A percentile compares a stretch with the other conserved stretches of the same genome.
Conservation (phyloP, 1,140 invertebrate species). For the Camponotus pennsylvanicus region DNA sequence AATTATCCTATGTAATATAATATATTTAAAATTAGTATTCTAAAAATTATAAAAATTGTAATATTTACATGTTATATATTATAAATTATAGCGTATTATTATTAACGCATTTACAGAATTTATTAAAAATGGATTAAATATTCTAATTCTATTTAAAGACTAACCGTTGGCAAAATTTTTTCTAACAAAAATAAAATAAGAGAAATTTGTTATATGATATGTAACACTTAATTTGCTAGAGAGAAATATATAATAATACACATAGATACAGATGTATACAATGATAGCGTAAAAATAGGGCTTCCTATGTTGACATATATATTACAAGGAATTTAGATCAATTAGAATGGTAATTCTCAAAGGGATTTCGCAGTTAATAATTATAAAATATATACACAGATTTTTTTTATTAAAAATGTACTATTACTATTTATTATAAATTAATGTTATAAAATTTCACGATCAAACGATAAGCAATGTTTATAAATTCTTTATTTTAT, state of each 20-base stretch:
- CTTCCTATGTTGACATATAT: not conserved
- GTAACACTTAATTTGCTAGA: not conserved
- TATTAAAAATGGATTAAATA: too few species aligned
- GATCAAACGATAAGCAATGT: not conserved
- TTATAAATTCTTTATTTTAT: too few species aligned
- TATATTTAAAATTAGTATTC: too few species aligned
- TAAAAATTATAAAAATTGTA: not conserved
- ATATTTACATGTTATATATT: not conserved
- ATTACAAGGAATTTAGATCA: conserved; percentile 1
- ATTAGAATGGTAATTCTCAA: not conserved
- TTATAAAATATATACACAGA: not conserved
- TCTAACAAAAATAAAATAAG: not conserved
- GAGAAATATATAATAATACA: not conserved
- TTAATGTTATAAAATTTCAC: not conserved
- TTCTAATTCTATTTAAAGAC: too few species aligned
- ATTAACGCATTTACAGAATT: not conserved
- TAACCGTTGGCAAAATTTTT: not conserved
- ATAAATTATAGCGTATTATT: not conserved
- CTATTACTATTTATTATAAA: not conserved
- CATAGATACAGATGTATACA: not conserved
- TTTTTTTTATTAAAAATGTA: conserved; percentile 7
- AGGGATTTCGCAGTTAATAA: not conserved
- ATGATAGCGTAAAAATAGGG: conserved; percentile 7
- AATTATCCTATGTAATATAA: too few species aligned
- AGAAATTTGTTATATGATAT: not conserved